Percentiles rank a stretch among this genome's conserved stretches.
Evolutionary conservation across 2,888 invertebrate species (phyloP).

Genomic region (Phrixothrix hirtus): DNA sequence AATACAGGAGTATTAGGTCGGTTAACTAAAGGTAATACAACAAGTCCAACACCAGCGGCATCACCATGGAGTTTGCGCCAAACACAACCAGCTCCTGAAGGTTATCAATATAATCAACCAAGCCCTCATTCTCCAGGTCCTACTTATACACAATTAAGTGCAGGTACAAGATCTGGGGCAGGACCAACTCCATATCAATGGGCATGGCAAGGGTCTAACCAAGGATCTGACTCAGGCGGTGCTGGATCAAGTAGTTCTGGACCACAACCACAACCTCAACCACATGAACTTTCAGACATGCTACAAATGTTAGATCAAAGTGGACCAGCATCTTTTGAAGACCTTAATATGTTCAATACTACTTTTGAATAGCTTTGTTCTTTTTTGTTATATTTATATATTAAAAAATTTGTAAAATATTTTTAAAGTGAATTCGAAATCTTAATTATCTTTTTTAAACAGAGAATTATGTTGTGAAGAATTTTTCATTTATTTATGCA

Average conservation of each 20-base stretch:
- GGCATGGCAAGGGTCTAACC: slow-evolving; percentile 55
- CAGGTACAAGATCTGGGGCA: slow-evolving; percentile 57
- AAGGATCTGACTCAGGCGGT: slow-evolving; percentile 56
- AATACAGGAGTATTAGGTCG: slow-evolving; percentile 65
- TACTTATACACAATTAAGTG: slow-evolving; percentile 78
- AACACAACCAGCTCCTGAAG: slow-evolving; percentile 68
- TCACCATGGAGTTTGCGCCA: slow-evolving; percentile 68
- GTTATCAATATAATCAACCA: slow-evolving; percentile 67
- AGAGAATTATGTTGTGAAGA: background rate
- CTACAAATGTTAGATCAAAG: slow-evolving; percentile 89
- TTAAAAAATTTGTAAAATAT: slow-evolving; percentile 39
- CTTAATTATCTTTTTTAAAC: slow-evolving; percentile 3
- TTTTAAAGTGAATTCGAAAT: slow-evolving; percentile 16
- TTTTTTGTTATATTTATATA: no score
- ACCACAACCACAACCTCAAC: slow-evolving; percentile 70
- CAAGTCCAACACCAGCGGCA: slow-evolving; percentile 73
- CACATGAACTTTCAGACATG: slow-evolving; percentile 88
- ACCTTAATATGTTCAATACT: slow-evolving; percentile 88
- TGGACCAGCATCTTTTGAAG: slow-evolving; percentile 82
- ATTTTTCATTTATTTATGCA: slow-evolving; percentile 37
- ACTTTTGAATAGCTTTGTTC: slow-evolving; percentile 64
- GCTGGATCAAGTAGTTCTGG: slow-evolving; percentile 59
- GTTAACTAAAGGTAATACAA: slow-evolving; percentile 69
- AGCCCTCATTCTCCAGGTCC: slow-evolving; percentile 88
- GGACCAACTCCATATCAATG: slow-evolving; percentile 51